Base-by-base conservation (phyloP, 2,113 vertebrate genomes). In the Mesitornis unicolor region DNA sequence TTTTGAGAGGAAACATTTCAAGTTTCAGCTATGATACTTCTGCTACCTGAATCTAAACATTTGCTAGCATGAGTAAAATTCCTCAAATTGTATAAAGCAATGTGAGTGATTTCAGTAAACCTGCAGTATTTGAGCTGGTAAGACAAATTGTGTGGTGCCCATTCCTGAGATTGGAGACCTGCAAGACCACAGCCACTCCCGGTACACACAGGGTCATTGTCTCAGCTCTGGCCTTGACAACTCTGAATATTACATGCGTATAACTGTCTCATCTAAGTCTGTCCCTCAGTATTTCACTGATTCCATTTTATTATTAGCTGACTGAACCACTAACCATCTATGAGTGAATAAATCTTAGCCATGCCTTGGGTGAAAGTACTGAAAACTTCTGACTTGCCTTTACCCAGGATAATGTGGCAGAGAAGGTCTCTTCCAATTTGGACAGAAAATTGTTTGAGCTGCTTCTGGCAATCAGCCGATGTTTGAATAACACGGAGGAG, bases 401-500 rank as follows among this genome's bases (percentile, higher is more conserved):
- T 74, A 57, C 91, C 71, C 85, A 99, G 99, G 97, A 96, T 53
- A 95, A 91, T 13, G 31, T 94, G 61, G 89, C 68, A 18, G 97
- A 97, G 65, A 96, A 96, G 65, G 70, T 95, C 13, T 89, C 64
- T 12, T 96, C 94, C 64, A 89, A 42, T 21, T 94, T 99, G 95
- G 98, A 99, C 64, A 98, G 98, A 95, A 98, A 98, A 74, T 93
- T 99, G 79, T 99, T 99, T 96, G 97, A 98, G 24, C 94, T 98
- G 31, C 96, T 99, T 75, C 95, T 97, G 79, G 93, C 98, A 7
- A 97, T 98, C 53, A 98, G 97, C 51, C 97, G 97, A 68, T 98
- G 97, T 48, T 98, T 99, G 54, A 97, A 97, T 51, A 98, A 98
- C 3, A 95, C 98, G 80, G 98, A 96, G 74, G 94, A 98, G 92